Evolutionary conservation across 2,797 vertebrate species (phyloP), one percentile per base, ranked within the genome.

Genomic region (Diplodus sargus): DNA sequence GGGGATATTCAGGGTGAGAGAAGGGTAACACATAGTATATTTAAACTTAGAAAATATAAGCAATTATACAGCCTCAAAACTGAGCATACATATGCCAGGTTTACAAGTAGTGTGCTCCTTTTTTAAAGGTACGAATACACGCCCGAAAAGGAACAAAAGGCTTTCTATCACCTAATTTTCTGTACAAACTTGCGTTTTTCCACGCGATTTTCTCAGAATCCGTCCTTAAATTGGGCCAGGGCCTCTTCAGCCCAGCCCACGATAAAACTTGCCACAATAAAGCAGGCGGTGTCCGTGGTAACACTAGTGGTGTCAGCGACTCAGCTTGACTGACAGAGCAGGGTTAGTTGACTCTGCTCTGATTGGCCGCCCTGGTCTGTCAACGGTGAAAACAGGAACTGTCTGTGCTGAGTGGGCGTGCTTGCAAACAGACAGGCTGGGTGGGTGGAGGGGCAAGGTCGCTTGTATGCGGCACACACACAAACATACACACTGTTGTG

Each of bases 301-400:
- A 91, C 86, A 91, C 62, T 81, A 74, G 92, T 73, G 88, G 87
- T 92, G 88, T 89, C 82, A 92, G 83, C 78, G 23, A 87, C 88
- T 78, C 89, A 74, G 85, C 85, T 81, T 89, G 86, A 90, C 87
- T 92, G 87, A 90, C 76, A 74, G 83, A 83, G 90, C 73, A 60
- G 79, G 60, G 91, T 94, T 90, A 90, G 84, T 92, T 60, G 86
- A 59, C 86, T 78, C 67, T 63, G 72, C 83, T 90, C 83, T 91
- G 90, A 96, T 94, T 95, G 94, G 95, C 89, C 92, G 82, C 51
- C 61, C 70, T 56, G 49, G 86, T 79, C 87, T 89, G 90, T 94
- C 90, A 92, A 89, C 85, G 88, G 90, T 86, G 93, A 95, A 96
- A 96, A 96, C 96, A 96, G 95, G 95, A 96, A 96, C 94, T 89